These are phyloP conservation scores for Beroe ovata DNA, from an alignment of 37 sponge, comb jelly and placozoan species.

Conservation along the genomic window DNA sequence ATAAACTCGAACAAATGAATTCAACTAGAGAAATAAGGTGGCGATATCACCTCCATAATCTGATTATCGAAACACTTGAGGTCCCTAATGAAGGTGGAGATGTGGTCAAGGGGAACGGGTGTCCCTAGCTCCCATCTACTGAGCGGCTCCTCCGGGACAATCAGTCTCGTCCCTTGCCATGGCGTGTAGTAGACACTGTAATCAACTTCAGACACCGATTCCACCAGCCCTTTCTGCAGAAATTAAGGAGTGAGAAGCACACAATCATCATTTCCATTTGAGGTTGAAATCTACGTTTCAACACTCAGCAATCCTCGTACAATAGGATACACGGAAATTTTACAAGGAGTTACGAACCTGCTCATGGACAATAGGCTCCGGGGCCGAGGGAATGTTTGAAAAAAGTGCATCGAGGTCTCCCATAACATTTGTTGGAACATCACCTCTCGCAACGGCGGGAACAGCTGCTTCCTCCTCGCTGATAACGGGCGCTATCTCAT, in stretches of 20 bases:
- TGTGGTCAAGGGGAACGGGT: conserved; percentile 16
- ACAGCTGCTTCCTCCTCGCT: neutral
- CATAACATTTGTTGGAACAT: conserved; percentile 16
- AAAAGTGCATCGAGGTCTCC: conserved; percentile 48
- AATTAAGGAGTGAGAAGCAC: too few relatives aligned
- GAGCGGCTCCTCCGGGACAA: neutral
- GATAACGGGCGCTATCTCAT: neutral
- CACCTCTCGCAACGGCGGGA: neutral
- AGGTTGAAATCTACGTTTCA: too few relatives aligned
- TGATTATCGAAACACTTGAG: conserved; percentile 51
- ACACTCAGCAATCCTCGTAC: too few relatives aligned
- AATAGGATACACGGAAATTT: too few relatives aligned
- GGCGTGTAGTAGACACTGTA: conserved; percentile 41
- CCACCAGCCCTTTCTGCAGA: conserved; percentile 16
- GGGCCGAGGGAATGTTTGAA: neutral
- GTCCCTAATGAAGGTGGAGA: neutral
- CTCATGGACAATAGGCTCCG: conserved; percentile 1
- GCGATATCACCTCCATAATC: conserved; percentile 43
- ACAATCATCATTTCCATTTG: too few relatives aligned
- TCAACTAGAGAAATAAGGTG: too few relatives aligned
- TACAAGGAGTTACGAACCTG: neutral
- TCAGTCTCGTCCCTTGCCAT: neutral
- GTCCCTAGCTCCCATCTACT: neutral
- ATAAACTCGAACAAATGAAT: too few relatives aligned
- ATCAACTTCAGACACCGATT: neutral